These are phyloP conservation scores for Lepilemur septentrionalis DNA, from an alignment of 2,797 vertebrate species.

Conservation along the genomic window DNA sequence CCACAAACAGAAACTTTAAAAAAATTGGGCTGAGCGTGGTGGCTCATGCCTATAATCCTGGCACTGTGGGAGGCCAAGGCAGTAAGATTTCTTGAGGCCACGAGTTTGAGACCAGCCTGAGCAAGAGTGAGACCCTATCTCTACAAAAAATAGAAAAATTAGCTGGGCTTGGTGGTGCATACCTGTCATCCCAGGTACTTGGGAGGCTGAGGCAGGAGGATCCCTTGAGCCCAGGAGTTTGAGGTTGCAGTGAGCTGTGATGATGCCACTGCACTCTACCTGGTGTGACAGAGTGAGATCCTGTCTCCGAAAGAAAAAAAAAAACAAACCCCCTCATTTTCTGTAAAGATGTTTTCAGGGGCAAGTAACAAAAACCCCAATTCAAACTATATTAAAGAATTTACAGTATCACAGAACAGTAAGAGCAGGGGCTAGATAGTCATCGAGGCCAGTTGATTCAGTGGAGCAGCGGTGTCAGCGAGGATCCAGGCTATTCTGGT, in stretches of 20 bases:
- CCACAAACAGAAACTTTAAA: background rate
- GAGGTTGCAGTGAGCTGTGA: background rate
- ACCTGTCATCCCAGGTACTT: background rate
- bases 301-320: background rate
- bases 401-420: background rate
- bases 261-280: background rate
- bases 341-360: background rate
- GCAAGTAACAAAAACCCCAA: background rate
- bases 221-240: background rate
- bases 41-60: background rate
- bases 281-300: background rate
- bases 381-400: background rate
- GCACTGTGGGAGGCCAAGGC: too few relatives aligned
- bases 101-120: background rate
- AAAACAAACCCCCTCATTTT: background rate
- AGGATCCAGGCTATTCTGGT: background rate
- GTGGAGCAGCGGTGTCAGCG: accelerated
- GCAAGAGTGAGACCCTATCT: too few relatives aligned
- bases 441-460: background rate
- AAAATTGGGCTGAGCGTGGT: background rate
- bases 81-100: background rate
- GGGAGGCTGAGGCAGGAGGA: background rate
- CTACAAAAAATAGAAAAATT: too few relatives aligned
- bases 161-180: background rate
- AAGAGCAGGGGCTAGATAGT: background rate